Base-by-base conservation (phyloP, 2,888 invertebrate species). In the Drosophila anomelani region DNA sequence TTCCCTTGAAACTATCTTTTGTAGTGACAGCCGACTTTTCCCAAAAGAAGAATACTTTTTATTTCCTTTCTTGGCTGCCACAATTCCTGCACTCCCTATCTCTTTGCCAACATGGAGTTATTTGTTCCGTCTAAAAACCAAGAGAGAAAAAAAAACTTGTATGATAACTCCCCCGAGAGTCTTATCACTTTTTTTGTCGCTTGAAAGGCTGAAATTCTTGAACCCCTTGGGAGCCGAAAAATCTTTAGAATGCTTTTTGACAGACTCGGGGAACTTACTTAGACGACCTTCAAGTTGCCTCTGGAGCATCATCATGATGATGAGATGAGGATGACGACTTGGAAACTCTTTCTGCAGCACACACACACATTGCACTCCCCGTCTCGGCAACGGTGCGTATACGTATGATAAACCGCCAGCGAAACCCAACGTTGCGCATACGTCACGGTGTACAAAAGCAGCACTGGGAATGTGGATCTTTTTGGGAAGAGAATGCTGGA, bases 371-470 rank as follows among this genome's bases (percentile, higher is more conserved):
- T 17, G 34, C 41, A 71, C 26, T 26, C 53, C 7, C 43, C 39
- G 49, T 49, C 36, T 36, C 47, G 56, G 66, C 57, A 55, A 56
- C 53, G 47, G 44, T 55, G 53, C 43, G 47, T 51, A 72, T 77
- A 85, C 83, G 80, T 82, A 81, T 86, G 88, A 80, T 80, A 80
- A 81, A 81, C 69, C 78, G 80, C 53, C 69, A 75, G 73, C 53
- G 71, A 67, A 85, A 78, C 76, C 81, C 60, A 60, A 62, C 78
- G 78, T 85, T 85, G 78, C 76, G 73, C 80, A 77, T 85, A 88
- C 83, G 85, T 80, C 76, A 80, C 76, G 88, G 78, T 76, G 80
- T 71, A 78, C 72, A 51, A 47, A 29, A 57, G 54, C 39, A 55
- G 41, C 20, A 12, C 17, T 29, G 49, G 26, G 51, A 58, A 58